These are phyloP conservation scores for Eptatretus burgeri DNA, from an alignment of 2,113 vertebrate genomes.

Conservation along the genomic window DNA sequence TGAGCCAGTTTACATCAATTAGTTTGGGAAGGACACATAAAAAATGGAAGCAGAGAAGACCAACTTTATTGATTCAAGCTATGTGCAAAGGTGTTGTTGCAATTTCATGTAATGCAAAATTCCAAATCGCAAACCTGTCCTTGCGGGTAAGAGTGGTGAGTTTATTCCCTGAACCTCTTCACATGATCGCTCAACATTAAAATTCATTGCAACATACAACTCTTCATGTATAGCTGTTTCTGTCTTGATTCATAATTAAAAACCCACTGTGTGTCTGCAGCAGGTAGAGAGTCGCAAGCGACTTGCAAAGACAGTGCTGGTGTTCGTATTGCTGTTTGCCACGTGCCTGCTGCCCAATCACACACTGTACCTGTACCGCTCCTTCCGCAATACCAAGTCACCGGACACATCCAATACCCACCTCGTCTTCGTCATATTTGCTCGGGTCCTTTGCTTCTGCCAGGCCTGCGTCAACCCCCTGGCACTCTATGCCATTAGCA, in stretches of 20 bases:
- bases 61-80: neutral
- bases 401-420: slow-evolving; percentile 66
- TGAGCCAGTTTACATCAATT: neutral
- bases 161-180: slow-evolving; percentile 11
- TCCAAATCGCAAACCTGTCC: slow-evolving; percentile 12
- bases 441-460: slow-evolving; percentile 62
- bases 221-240: neutral
- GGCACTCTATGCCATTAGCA: slow-evolving; percentile 72
- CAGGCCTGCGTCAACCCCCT: slow-evolving; percentile 89
- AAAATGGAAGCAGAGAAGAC: neutral
- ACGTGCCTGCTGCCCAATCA: slow-evolving; percentile 86
- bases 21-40: neutral
- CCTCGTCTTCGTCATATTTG: slow-evolving; percentile 42
- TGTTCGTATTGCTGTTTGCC: slow-evolving; percentile 73
- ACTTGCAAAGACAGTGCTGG: slow-evolving; percentile 62
- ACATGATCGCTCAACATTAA: slow-evolving; percentile 11
- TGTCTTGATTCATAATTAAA: neutral
- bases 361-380: slow-evolving; percentile 63
- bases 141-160: slow-evolving; percentile 13
- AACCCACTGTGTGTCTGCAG: slow-evolving; percentile 9
- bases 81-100: neutral
- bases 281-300: slow-evolving; percentile 76
- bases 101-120: slow-evolving; percentile 10
- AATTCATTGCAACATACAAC: slow-evolving; percentile 5
- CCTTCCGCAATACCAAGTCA: slow-evolving; percentile 49